Conservation (phyloP, 2,113 vertebrate species). For the Percina caprodes region DNA sequence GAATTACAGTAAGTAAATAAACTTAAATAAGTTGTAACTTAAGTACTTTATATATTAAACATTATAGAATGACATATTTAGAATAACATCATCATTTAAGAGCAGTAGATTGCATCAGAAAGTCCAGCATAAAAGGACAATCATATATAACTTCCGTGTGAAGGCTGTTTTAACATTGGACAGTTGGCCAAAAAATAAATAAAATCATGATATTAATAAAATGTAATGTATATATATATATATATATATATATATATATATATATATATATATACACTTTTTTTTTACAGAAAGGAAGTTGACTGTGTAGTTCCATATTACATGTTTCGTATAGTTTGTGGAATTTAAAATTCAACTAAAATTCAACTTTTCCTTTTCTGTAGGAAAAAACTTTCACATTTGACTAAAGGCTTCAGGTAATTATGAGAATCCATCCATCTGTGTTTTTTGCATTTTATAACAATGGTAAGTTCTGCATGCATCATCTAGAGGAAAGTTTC, state of each 20-base stretch:
- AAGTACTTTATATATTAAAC: not conserved
- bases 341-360: too few relatives aligned
- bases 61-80: too few relatives aligned
- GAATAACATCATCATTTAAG: not conserved
- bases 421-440: not conserved
- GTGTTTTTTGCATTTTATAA: slow-evolving; percentile 2
- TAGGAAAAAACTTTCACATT: not conserved
- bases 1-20: not conserved
- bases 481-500: slow-evolving; percentile 35
- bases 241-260: too few relatives aligned
- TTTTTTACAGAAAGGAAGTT: too few relatives aligned
- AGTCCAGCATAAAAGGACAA: not conserved
- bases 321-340: not conserved
- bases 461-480: not conserved
- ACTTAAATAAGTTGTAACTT: too few relatives aligned
- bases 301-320: not conserved
- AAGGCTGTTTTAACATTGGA: not conserved
- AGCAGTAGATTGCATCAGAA: not conserved
- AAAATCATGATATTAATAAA: too few relatives aligned
- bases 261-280: too few relatives aligned
- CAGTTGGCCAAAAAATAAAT: not conserved
- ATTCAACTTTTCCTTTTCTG: not conserved
- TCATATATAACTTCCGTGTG: not conserved
- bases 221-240: too few relatives aligned
- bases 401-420: not conserved